Conservation (phyloP, 1,140 invertebrate genomes). For the Chironomus tepperi region DNA sequence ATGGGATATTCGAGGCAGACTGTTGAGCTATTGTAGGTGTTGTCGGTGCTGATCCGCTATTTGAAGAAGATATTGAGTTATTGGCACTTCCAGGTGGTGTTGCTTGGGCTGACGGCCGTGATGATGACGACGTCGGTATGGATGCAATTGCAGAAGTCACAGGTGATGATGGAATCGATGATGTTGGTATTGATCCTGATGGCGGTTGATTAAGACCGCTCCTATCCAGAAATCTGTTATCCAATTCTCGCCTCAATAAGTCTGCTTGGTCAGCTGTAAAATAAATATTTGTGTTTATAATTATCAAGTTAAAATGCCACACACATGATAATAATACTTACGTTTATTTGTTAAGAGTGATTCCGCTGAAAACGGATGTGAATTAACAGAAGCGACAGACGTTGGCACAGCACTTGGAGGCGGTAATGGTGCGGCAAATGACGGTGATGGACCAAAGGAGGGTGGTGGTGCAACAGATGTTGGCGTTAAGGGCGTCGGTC, state of each 20-base stretch:
- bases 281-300: constrained; percentile 23
- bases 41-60: not conserved
- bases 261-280: constrained; percentile 62
- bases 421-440: constrained; percentile 58
- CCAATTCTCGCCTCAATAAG: constrained; percentile 79
- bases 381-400: constrained; percentile 44
- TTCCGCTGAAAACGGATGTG: constrained; percentile 73
- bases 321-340: constrained; percentile 39
- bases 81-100: constrained; percentile 10
- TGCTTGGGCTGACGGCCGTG: constrained; percentile 36
- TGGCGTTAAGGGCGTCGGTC: constrained; percentile 32
- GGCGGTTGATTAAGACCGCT: constrained; percentile 30
- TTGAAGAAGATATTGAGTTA: not conserved
- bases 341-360: constrained; percentile 70
- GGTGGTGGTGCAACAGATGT: constrained; percentile 59
- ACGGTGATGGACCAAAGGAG: constrained; percentile 42
- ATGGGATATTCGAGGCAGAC: constrained; percentile 46
- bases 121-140: constrained; percentile 37
- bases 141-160: constrained; percentile 33
- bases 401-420: constrained; percentile 47
- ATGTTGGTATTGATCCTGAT: constrained; percentile 43
- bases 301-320: not conserved
- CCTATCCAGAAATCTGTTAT: constrained; percentile 72
- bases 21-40: constrained; percentile 37
- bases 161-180: constrained; percentile 37